Percentiles rank a stretch among this genome's conserved stretches.
These are phyloP conservation scores for Coreoperca whiteheadi DNA, from an alignment of 2,113 vertebrate species.

Conservation along the genomic window DNA sequence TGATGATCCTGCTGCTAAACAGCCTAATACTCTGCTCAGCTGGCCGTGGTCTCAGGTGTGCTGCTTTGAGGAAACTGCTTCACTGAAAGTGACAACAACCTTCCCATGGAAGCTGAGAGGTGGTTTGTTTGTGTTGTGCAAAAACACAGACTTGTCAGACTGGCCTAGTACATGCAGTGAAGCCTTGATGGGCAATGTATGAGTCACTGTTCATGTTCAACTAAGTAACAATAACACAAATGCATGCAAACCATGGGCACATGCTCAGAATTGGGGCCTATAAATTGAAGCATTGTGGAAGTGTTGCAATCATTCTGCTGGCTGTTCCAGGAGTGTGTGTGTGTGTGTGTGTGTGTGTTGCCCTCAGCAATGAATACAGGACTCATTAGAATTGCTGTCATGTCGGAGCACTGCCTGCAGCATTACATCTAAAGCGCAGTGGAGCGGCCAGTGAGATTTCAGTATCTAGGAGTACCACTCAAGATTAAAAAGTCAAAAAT, in stretches of 20 bases:
- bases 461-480: constrained; percentile 24
- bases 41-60: neutral
- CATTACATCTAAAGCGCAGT: constrained; percentile 52
- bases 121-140: constrained; percentile 2
- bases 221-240: constrained; percentile 8
- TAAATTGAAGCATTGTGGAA: constrained; percentile 38
- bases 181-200: neutral
- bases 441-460: constrained; percentile 47
- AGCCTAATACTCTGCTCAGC: neutral
- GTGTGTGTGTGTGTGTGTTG: constrained; percentile 28
- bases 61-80: constrained; percentile 6
- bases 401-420: constrained; percentile 70
- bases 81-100: neutral
- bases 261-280: neutral
- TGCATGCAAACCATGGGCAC: constrained; percentile 19
- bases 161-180: neutral
- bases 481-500: constrained; percentile 44
- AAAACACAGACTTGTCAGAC: constrained; percentile 26
- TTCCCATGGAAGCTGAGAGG: neutral
- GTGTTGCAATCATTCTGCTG: constrained; percentile 41
- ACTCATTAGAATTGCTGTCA: constrained; percentile 80
- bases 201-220: neutral
- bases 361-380: constrained; percentile 71
- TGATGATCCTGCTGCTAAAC: neutral
- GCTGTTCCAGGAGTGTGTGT: constrained; percentile 36